phyloP scores from a whole-genome alignment of 2,888 invertebrate species.

The Pyrocoelia pectoralis region DNA sequence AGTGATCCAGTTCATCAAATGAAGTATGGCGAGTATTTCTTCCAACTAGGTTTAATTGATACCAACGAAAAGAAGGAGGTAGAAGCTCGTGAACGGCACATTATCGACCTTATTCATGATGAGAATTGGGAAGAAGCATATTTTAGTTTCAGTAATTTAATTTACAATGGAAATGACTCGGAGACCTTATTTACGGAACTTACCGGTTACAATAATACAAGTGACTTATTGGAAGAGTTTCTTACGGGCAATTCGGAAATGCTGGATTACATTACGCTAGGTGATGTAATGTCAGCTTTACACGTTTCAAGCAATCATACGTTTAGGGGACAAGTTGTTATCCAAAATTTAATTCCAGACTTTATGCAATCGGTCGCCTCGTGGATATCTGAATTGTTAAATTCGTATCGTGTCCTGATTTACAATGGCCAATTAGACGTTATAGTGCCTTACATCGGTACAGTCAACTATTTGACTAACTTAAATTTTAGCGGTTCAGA shows the following conservation, averaged over 20 bases:
- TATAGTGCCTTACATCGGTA: constrained; percentile 87
- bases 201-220: constrained; percentile 80
- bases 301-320: constrained; percentile 81
- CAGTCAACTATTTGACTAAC: constrained; percentile 77
- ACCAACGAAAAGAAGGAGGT: constrained; percentile 68
- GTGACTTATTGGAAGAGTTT: constrained; percentile 73
- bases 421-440: constrained; percentile 94
- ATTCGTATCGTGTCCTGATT: constrained; percentile 75
- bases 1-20: constrained; percentile 82
- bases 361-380: constrained; percentile 83
- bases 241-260: constrained; percentile 65
- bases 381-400: constrained; percentile 73
- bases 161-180: constrained; percentile 71
- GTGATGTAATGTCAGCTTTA: constrained; percentile 73
- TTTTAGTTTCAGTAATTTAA: constrained; percentile 72
- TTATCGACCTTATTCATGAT: constrained; percentile 68
- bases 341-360: constrained; percentile 75
- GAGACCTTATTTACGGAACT: constrained; percentile 73
- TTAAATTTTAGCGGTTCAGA: constrained; percentile 73
- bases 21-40: constrained; percentile 80
- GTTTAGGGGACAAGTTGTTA: constrained; percentile 75
- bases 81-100: constrained; percentile 67
- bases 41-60: constrained; percentile 78
- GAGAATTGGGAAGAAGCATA: constrained; percentile 75
- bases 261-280: constrained; percentile 69